phyloP scores from a whole-genome alignment of 2,797 vertebrate species.

The Antrozous pallidus region DNA sequence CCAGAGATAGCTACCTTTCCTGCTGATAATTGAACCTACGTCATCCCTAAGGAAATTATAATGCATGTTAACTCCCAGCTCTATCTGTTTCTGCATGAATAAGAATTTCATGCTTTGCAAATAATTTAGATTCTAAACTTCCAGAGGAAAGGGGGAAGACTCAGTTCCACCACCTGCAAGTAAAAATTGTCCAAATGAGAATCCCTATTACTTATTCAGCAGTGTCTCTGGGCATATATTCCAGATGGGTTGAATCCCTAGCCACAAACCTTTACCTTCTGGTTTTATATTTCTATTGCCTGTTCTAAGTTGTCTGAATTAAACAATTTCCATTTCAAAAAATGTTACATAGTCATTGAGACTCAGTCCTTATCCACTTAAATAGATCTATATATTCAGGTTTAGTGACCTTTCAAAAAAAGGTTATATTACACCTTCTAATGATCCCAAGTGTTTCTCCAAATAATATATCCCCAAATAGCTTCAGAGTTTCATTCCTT shows the following conservation, averaged over 20 bases:
- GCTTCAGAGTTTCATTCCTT: neutral
- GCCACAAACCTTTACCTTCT: neutral
- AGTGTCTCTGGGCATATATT: neutral
- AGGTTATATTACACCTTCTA: neutral
- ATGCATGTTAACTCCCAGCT: slow-evolving; percentile 15
- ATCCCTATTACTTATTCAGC: neutral
- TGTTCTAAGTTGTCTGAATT: neutral
- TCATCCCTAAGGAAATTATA: slow-evolving; percentile 60
- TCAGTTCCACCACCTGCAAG: slow-evolving; percentile 42
- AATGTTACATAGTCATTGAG: neutral
- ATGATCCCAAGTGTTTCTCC: neutral
- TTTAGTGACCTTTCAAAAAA: neutral
- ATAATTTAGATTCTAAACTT: slow-evolving; percentile 30
- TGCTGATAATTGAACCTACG: slow-evolving; percentile 31
- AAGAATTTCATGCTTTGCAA: slow-evolving; percentile 20
- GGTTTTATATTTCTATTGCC: neutral
- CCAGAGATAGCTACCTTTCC: slow-evolving; percentile 40
- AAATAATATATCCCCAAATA: neutral
- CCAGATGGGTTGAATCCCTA: neutral
- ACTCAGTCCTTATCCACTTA: neutral
- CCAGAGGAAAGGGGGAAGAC: slow-evolving; percentile 2
- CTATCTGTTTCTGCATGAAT: slow-evolving; percentile 32
- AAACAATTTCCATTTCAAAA: neutral
- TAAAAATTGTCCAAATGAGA: slow-evolving; percentile 43
- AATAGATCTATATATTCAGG: neutral